Evolutionary conservation across 1,140 invertebrate genomes (phyloP).

Genomic region (Ooceraea biroi): DNA sequence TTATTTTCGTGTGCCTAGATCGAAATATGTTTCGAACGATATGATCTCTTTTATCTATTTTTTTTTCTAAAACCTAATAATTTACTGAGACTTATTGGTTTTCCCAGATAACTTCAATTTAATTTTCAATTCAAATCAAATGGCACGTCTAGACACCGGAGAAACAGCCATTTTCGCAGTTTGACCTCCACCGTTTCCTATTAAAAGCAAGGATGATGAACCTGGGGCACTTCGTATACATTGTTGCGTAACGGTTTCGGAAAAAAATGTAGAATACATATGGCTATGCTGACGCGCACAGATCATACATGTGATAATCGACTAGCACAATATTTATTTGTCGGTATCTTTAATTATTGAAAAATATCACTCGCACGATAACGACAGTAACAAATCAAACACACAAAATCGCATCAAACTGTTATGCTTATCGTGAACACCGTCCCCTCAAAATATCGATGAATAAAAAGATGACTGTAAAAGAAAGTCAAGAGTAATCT

Average conservation of each 20-base stretch:
- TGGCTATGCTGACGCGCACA: no score
- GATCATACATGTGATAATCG: background rate
- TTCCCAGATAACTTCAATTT: no score
- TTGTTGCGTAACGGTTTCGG: background rate
- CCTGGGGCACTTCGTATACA: background rate
- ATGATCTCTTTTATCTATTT: background rate
- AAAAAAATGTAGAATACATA: conserved; percentile 18
- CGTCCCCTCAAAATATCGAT: background rate
- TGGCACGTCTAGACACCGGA: background rate
- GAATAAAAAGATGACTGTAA: background rate
- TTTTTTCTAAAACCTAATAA: background rate
- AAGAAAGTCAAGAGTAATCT: background rate
- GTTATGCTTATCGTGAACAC: background rate
- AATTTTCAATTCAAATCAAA: background rate
- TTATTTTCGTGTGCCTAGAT: background rate
- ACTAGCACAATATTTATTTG: no score
- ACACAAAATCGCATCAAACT: background rate
- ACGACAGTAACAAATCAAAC: background rate
- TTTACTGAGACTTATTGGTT: background rate
- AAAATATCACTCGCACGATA: background rate
- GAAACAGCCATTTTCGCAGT: background rate
- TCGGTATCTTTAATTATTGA: conserved; percentile 14
- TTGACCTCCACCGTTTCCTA: background rate
- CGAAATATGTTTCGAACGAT: background rate
- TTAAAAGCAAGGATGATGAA: conserved; percentile 12